Evolutionary conservation across 2,888 invertebrate genomes (phyloP), one percentile per base, ranked within the genome.

Genomic region (Ennomos erosarius): DNA sequence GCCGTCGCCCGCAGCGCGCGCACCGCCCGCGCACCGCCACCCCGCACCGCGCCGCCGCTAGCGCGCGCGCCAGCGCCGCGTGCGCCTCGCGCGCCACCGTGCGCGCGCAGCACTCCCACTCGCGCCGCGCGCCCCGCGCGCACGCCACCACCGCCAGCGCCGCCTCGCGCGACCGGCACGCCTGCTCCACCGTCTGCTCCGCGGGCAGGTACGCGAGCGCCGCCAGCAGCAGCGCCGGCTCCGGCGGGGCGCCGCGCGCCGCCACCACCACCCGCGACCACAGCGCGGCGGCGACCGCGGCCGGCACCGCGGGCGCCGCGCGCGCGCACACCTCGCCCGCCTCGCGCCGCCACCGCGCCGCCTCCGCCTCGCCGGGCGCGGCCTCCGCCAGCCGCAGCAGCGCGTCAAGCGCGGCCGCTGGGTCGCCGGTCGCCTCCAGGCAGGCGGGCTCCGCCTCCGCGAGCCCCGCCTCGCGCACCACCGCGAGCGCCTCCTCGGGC

Each of bases 361-460:
- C 58, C 11, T 50, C 65, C 38, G 67, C 70, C 16, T 71, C 68
- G 3, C 63, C 68, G 56, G 45, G 70, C 9, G 56, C 60, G 45
- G 10, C 36, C 37, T 72, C 64, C 26, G 78, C 75, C 33, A 85
- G 76, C 3, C 73, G 71, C 42, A 90, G 69, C 3, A 87, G 69
- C 11, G 78, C 79, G 39, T 87, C 84, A 13, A 92, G 79, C 16
- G 92, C 92, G 10, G 76, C 88, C 50, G 71, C 68, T 42, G 83
- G 76, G 67, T 92, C 92, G 16, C 92, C 92, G 43, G 77, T 75
- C 36, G 88, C 86, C 69, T 92, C 92, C 37, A 92, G 78, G 58
- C 91, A 90, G 16, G 66, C 52, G 16, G 92, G 84, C 70, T 87
- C 90, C 5, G 90, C 90, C 16, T 83, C 82, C 11, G 59, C 59